Base-by-base conservation (phyloP, 2,113 vertebrate genomes). In the Gyps fulvus region DNA sequence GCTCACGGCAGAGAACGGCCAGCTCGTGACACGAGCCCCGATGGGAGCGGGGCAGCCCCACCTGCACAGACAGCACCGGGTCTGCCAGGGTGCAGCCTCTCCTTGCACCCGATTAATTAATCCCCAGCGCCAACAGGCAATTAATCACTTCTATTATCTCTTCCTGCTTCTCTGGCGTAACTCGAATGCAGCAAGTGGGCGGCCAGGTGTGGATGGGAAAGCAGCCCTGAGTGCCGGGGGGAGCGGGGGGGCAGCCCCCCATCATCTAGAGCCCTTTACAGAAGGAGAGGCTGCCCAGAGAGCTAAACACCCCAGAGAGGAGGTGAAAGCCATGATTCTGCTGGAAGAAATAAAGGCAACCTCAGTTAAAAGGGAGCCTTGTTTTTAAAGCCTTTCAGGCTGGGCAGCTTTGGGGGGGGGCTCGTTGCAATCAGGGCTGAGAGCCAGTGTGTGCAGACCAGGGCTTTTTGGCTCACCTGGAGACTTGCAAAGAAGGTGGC, bases 1-100 rank as follows among this genome's bases (percentile, higher is more conserved):
- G 17, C 38, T 62, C 5, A 1, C 0, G 0, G 54, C 78, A 77
- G 54, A 83, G 74, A 58, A 52, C 1, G 0, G 18, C n/a, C 84
- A 79, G 49, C 52, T 84, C 4, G 0, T 69, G 81, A 34, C 42
- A 32, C 22, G 3, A 3, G 12, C 27, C 49, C 67, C 15, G 1
- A 31, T 1, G 7, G 21, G 22, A 76, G 47, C 9, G 0, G 38
- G 31, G 27, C 55, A 50, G 45, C 62, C 34, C 50, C 89, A 58
- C 29, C 78, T 15, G 57, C 71, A n/a, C 23, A 12, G 57, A 4
- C 54, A 8, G 61, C 11, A 8, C 49, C 36, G 11, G 50, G 10
- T 23, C 79, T 45, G 14, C 40, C 47, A 61, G 20, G 43, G 36
- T 57, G 5, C 55, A 47, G 70, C 58, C 45, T 23, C 67, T 19